Percentiles rank a stretch among this genome's conserved stretches.
Evolutionary conservation across 2,888 invertebrate genomes (phyloP).

Genomic region (Apodemia hepburni): DNA sequence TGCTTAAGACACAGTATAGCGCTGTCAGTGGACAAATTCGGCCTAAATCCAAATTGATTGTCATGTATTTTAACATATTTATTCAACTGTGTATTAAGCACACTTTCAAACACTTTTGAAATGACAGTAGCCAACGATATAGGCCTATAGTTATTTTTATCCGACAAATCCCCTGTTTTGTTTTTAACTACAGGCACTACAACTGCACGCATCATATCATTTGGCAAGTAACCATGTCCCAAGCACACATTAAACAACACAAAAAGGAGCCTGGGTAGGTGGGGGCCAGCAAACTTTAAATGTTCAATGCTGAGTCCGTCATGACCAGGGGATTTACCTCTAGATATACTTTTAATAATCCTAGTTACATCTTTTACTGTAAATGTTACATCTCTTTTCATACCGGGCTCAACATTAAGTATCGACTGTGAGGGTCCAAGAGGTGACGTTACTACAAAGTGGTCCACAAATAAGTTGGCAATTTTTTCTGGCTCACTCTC

Average conservation of each 20-base stretch:
- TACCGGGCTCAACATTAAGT: not conserved
- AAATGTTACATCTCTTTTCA: not conserved
- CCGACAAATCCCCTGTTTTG: not conserved
- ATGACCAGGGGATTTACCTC: not conserved
- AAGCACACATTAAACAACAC: not conserved
- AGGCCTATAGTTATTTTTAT: not conserved
- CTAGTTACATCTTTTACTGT: not conserved
- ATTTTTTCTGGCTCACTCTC: not conserved
- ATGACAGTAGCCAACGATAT: not conserved
- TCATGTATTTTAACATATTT: not conserved
- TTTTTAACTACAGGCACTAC: not conserved
- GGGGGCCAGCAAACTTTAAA: not conserved
- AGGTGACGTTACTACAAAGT: not conserved
- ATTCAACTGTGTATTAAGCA: not conserved
- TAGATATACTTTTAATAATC: not conserved
- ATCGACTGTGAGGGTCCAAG: not conserved
- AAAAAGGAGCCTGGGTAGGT: not conserved
- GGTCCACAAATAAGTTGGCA: not conserved
- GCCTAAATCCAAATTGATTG: not conserved
- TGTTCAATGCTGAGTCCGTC: not conserved
- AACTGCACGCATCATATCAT: not conserved
- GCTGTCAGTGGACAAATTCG: not conserved
- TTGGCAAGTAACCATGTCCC: not conserved
- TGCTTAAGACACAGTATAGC: slow-evolving; percentile 3
- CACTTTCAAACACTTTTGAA: not conserved